Evolutionary conservation across 2,888 invertebrate species (phyloP), one percentile per base, ranked within the genome.

Genomic region (Drosophila acutilabella): DNA sequence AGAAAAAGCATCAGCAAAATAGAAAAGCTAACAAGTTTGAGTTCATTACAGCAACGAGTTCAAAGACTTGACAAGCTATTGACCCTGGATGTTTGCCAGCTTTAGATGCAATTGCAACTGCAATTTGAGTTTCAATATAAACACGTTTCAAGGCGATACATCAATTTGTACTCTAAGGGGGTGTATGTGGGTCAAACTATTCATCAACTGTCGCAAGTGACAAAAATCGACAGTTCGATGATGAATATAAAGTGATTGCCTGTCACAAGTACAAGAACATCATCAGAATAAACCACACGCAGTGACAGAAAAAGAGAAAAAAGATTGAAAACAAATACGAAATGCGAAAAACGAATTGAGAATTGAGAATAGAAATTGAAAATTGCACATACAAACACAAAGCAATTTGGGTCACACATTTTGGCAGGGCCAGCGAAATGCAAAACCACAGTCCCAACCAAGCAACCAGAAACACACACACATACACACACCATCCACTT

Each of bases 321-420:
- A 62, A 57, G 36, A 58, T 48, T 40, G 45, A 62, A 74, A 75
- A 53, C 45, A 60, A 60, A 73, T 48, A 59, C 42, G n/a, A 18
- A 40, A 44, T n/a, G 30, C 23, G n/a, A n/a, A 47, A 38, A 36
- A 18, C 11, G 23, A 48, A 57, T 11, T n/a, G 23, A 10, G 41
- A 23, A 69, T 45, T 60, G 81, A 78, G 47, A 23, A 69, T 42
- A 67, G 81, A 81, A 77, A 77, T 67, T 69, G 54, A 80, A 83
- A 65, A 83, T 65, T 59, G 73, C 72, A 68, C 14, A 51, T 33
- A 54, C 54, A 60, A 20, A 57, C 57, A 42, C 70, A 47, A 14
- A 45, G 33, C 45, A 54, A 81, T 87, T 81, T 89, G 67, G 82
- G 89, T 89, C 88, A 82, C 56, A 89, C 66, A 71, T 36, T 74